Percentiles rank a stretch among this genome's conserved stretches.
Conservation (phyloP, 2,113 vertebrate species). For the Arenaria interpres region DNA sequence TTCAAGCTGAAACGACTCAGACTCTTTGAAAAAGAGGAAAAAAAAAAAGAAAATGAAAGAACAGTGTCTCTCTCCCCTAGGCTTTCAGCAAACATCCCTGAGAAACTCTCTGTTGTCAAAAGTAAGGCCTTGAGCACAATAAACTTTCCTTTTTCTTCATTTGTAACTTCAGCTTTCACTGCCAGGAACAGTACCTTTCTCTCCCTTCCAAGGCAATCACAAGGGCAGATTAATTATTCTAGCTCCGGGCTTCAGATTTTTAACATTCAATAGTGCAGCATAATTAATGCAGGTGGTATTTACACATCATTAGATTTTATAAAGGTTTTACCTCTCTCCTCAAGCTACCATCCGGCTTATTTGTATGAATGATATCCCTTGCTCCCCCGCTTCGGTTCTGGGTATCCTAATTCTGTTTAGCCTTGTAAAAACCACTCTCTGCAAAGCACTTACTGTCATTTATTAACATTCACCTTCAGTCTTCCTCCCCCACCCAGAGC, state of each 20-base stretch:
- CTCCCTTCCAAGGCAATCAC: constrained; percentile 36
- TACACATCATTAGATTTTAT: constrained; percentile 68
- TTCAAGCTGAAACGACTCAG: neutral
- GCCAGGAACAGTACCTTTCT: neutral
- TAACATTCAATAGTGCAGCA: constrained; percentile 24
- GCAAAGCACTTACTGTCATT: neutral
- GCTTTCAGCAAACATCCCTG: neutral
- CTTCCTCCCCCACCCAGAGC: neutral
- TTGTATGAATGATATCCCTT: constrained; percentile 3
- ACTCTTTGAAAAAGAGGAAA: neutral
- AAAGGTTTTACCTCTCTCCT: constrained; percentile 62
- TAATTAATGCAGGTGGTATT: constrained; percentile 73
- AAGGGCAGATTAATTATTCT: constrained; percentile 70
- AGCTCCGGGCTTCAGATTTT: constrained; percentile 28
- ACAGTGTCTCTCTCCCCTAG: neutral
- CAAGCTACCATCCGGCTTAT: constrained; percentile 25
- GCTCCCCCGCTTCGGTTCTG: neutral
- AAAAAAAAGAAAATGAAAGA: neutral
- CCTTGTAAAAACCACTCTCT: constrained; percentile 20
- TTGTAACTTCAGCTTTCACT: neutral
- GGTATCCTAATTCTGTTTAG: neutral
- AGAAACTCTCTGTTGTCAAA: neutral
- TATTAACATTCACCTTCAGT: neutral
- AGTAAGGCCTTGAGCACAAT: neutral
- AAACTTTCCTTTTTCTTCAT: neutral